Base-by-base conservation (phyloP, 2,888 invertebrate species). In the Lithophane leautieri region DNA sequence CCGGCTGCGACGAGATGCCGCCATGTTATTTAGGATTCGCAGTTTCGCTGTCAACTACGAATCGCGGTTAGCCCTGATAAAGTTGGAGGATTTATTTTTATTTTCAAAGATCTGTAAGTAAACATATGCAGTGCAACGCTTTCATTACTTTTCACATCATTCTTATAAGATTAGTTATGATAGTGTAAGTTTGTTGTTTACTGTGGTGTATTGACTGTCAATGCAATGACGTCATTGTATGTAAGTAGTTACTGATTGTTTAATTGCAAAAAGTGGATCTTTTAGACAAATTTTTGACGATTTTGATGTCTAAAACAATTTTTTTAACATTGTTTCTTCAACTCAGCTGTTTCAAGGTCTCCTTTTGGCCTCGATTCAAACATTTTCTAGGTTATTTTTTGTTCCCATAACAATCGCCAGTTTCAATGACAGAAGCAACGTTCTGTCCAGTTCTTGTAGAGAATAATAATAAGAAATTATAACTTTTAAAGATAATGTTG, bases 1-100 rank as follows among this genome's bases (percentile, higher is more conserved):
- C 96, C 96, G 96, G 96, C 96, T 96, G 96, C 93, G 91, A 94
- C 89, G 92, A 93, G 92, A 95, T 95, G 96, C 96, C 96, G 96
- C 96, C 96, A 96, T 96, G 96, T 96, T 96, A 96, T 96, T 94
- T 95, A 94, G 87, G 88, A 90, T 91, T 92, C 90, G 90, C 91
- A 91, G 94, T 96, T 94, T 94, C 91, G 94, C 95, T 95, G 96
- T 96, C 96, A 96, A 94, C 93, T 90, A 92, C 92, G 93, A 93
- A 91, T 93, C 93, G 93, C 91, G 90, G 92, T 90, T 94, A 93
- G 89, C 92, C 91, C 91, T 92, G 91, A 88, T 90, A 91, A 84
- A 90, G 86, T 92, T 91, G 84, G 88, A 91, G 88, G 87, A 89
- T 90, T 89, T 89, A 86, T 87, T 86, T 86, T 88, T 86, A 87